A percentile compares a stretch with the other conserved stretches of the same genome.
Evolutionary conservation across 2,888 invertebrate species (phyloP).

Genomic region (Gnatocerus cornutus): DNA sequence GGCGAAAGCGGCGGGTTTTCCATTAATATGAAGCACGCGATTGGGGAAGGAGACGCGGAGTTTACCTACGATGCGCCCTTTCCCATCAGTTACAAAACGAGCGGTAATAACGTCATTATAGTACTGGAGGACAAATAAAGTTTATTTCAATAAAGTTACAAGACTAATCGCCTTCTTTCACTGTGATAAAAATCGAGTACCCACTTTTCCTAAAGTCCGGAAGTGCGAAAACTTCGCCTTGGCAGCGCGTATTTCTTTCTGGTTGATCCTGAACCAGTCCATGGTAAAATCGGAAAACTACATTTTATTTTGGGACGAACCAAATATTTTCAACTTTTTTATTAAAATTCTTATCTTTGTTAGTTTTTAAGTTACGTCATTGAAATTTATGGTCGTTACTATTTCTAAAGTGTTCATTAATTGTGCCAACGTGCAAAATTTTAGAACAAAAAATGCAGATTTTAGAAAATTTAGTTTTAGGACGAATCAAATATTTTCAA

Average conservation of each 20-base stretch:
- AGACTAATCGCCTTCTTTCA: neutral
- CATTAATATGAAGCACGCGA: neutral
- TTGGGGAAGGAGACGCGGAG: neutral
- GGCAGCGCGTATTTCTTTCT: neutral
- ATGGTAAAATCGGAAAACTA: constrained; percentile 1
- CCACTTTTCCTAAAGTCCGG: neutral
- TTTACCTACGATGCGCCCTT: neutral
- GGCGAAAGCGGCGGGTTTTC: neutral
- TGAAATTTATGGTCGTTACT: too few relatives aligned
- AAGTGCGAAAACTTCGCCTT: neutral
- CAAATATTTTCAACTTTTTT: too few relatives aligned
- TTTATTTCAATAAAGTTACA: neutral
- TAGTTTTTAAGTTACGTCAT: too few relatives aligned
- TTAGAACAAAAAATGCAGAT: too few relatives aligned
- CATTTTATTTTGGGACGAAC: too few relatives aligned
- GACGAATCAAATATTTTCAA: too few relatives aligned
- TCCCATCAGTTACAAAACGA: neutral
- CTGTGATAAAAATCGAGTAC: neutral
- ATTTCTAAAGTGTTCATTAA: too few relatives aligned
- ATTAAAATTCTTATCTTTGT: too few relatives aligned
- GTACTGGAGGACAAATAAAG: neutral
- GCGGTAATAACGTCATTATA: neutral
- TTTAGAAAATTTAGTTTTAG: too few relatives aligned
- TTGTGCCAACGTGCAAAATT: too few relatives aligned
- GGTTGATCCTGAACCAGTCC: constrained; percentile 7